Base-by-base conservation (phyloP, 1,140 invertebrate species). In the Drosophila tsacasi region DNA sequence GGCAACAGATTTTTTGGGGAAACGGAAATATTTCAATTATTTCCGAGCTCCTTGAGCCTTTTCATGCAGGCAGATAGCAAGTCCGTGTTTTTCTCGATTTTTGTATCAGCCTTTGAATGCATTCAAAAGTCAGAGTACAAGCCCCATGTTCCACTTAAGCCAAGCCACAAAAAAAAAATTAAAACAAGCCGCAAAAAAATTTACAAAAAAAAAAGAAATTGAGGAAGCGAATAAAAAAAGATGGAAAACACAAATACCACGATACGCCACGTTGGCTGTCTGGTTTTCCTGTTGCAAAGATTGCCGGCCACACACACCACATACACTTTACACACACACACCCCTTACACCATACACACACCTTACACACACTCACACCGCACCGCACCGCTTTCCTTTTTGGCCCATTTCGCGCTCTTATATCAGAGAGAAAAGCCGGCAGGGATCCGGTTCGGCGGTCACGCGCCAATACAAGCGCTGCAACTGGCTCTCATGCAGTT, bases 381-480 rank as follows among this genome's bases (percentile, higher is more conserved):
- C 12, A 12, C 9, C 32, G n/a, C 58, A 27, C 19, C 58, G 30
- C 21, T n/a, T 25, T 35, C 15, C 12, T 55, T n/a, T 65, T 30
- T 15, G 19, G 54, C 35, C 30, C 15, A 35, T 58, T 49, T 42
- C 35, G 40, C 30, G 60, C 44, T 49, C 40, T 79, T 58, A 39
- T 49, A 19, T 27, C 49, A 68, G 64, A 39, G 67, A 46, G 63
- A 46, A 71, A 68, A 71, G 50, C 27, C 50, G 69, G 50, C 55
- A 44, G 64, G 55, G 54, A 60, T 78, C 57, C 32, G 23, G 35
- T 57, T 57, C 46, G 74, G 65, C 25, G 37, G 81, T 83, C 81
- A 83, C 81, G 80, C 60, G 81, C 80, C 68, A 83, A 67, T 68
- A 68, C 68, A 58, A 49, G 44, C 44, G 65, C 57, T 83, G 81